Evolutionary conservation across 2,888 invertebrate genomes (phyloP).

Genomic region (Galerucella calmariensis): DNA sequence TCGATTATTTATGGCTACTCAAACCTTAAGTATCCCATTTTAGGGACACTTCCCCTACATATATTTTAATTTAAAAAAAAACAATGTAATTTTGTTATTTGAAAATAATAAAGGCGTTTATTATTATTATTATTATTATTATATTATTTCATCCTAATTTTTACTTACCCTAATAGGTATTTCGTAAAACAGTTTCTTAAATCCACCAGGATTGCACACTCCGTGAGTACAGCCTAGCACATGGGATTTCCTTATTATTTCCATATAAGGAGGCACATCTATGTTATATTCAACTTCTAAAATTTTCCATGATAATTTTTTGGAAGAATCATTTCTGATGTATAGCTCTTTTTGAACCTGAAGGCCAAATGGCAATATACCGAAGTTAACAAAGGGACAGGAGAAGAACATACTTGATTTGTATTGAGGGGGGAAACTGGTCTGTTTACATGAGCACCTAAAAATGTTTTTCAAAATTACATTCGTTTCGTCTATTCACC

Average conservation of each 20-base stretch:
- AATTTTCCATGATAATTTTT: constrained; percentile 53
- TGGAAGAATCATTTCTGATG: constrained; percentile 49
- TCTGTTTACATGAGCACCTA: constrained; percentile 15
- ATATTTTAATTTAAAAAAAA: too few relatives aligned
- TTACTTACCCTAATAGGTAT: constrained; percentile 39
- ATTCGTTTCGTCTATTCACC: too few relatives aligned
- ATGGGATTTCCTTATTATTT: constrained; percentile 36
- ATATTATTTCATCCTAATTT: neutral
- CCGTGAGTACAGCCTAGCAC: constrained; percentile 37
- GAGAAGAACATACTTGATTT: constrained; percentile 47
- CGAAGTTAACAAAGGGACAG: constrained; percentile 52
- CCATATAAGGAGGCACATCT: constrained; percentile 41
- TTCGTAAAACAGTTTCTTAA: constrained; percentile 39
- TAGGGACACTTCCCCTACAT: too few relatives aligned
- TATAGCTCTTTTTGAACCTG: constrained; percentile 47
- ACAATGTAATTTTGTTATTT: too few relatives aligned
- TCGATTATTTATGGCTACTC: too few relatives aligned
- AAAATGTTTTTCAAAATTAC: constrained; percentile 1
- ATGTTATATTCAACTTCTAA: constrained; percentile 54
- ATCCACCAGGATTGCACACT: constrained; percentile 20
- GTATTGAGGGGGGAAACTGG: neutral
- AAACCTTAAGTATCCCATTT: too few relatives aligned
- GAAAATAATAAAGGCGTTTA: too few relatives aligned
- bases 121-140: too few relatives aligned
- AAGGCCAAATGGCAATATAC: constrained; percentile 50